Conservation (phyloP, 2,797 vertebrate genomes). For the Halcyon badia region DNA sequence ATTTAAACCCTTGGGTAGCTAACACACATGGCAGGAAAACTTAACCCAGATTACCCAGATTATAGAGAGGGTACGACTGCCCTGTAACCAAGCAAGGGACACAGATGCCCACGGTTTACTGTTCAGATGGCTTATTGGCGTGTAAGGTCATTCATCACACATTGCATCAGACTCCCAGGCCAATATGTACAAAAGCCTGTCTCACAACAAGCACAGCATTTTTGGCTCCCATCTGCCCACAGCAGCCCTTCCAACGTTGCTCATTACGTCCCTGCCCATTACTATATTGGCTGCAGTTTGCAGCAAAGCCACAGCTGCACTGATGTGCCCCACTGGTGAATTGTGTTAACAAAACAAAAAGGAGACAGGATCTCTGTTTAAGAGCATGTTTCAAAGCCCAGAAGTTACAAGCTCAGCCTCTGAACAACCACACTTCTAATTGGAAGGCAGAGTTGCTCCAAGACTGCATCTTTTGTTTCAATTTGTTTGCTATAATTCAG, state of each 20-base stretch:
- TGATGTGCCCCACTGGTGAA: not conserved
- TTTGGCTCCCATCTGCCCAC: slow-evolving; percentile 27
- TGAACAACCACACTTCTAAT: not conserved
- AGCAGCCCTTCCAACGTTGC: not conserved
- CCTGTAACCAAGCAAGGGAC: not conserved
- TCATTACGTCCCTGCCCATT: not conserved
- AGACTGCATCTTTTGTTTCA: not conserved
- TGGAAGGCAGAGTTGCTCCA: not conserved
- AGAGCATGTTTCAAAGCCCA: not conserved
- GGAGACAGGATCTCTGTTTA: not conserved
- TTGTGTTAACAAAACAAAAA: not conserved
- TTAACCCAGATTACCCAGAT: not conserved
- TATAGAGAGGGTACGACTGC: not conserved
- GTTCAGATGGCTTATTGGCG: not conserved
- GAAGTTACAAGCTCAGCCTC: not conserved
- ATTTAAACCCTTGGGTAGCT: not conserved
- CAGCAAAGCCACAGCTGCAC: not conserved
- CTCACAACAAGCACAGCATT: not conserved
- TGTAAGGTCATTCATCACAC: slow-evolving; percentile 30
- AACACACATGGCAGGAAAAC: not conserved
- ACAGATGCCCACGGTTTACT: slow-evolving; percentile 23
- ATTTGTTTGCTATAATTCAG: not conserved
- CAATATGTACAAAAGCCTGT: not conserved
- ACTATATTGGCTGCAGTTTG: not conserved
- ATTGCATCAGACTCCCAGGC: not conserved